phyloP scores from a whole-genome alignment of 2,888 invertebrate genomes.

The Vandiemenella viatica region DNA sequence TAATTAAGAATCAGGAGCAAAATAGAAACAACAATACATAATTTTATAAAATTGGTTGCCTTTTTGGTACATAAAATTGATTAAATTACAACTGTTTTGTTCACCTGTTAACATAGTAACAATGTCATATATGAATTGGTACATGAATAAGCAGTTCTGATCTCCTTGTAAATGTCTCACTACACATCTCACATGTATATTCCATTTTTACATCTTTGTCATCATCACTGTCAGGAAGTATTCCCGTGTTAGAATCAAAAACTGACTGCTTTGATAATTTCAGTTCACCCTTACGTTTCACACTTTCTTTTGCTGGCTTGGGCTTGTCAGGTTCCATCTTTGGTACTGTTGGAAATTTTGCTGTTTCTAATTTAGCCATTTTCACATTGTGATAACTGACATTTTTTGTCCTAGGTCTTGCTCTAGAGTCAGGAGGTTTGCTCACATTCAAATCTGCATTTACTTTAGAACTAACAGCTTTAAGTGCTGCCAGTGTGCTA shows the following conservation, averaged over 20 bases:
- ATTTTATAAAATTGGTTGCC: no score
- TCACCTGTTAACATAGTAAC: no score
- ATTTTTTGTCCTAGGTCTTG: constrained; percentile 46
- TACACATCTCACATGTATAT: constrained; percentile 72
- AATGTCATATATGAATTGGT: constrained; percentile 52
- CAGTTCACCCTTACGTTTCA: constrained; percentile 13
- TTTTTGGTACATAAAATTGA: no score
- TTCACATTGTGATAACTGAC: constrained; percentile 43
- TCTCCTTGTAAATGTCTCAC: constrained; percentile 55
- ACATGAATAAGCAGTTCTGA: constrained; percentile 62
- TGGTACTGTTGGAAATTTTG: constrained; percentile 32
- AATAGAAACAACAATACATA: no score
- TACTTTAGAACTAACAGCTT: constrained; percentile 10
- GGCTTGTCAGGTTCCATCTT: constrained; percentile 14
- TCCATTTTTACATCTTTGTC: constrained; percentile 20
- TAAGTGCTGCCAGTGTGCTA: constrained; percentile 15
- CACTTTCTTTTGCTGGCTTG: constrained; percentile 8
- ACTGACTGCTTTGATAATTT: neutral
- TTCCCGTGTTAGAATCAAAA: neutral
- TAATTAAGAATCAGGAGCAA: no score
- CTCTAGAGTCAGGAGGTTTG: constrained; percentile 25
- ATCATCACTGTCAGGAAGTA: neutral
- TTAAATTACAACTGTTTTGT: no score
- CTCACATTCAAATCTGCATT: constrained; percentile 2
- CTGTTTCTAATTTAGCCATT: constrained; percentile 32